Evolutionary conservation across 1,140 invertebrate genomes (phyloP), one percentile per base, ranked within the genome.

Genomic region (Stenopsyche tienmushanensis): DNA sequence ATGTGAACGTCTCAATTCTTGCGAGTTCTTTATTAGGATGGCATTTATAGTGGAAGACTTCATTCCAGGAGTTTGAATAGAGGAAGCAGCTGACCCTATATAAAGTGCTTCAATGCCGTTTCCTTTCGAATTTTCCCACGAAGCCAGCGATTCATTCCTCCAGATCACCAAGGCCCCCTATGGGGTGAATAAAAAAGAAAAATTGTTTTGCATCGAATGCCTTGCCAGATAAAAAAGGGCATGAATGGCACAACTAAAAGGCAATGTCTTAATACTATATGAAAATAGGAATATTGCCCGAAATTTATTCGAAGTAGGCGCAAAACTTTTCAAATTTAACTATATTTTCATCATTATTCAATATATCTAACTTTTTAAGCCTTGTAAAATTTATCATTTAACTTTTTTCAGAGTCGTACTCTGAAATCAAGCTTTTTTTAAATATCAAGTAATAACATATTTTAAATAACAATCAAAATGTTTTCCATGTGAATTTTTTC

Each of bases 171-270:
- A 34, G 13, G 29, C 13, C 29, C 24, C 54, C 54, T 7, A 17
- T 58, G 18, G 13, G 29, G 53, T 15, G 15, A 34, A 26, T 26
- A 55, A 55, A 50, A 58, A 58, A 58, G 54, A 58, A 34, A 58
- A 58, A 58, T 58, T 58, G 54, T 58, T 58, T 42, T 58, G 54
- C 54, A 58, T 58, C 54, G 29, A 50, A 50, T 50, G 47, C 47
- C 21, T 50, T 50, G 17, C 5, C n/a, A 50, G 47, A 50, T 50
- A 50, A 50, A 50, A 21, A 50, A 50, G 47, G 17, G 13, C 21
- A 18, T n/a, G 21, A 50, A 50, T 20, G 13, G 47, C 15, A 23
- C 47, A 20, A 50, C 13, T 34, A 7, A 34, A 7, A 34, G 13
- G 29, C 5, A 34, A 34, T 34, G 5, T 34, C 29, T 34, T 34